A percentile compares a stretch with the other conserved stretches of the same genome.
These are phyloP conservation scores for Melanotaenia duboulayi DNA, from an alignment of 2,113 vertebrate species.

Conservation along the genomic window DNA sequence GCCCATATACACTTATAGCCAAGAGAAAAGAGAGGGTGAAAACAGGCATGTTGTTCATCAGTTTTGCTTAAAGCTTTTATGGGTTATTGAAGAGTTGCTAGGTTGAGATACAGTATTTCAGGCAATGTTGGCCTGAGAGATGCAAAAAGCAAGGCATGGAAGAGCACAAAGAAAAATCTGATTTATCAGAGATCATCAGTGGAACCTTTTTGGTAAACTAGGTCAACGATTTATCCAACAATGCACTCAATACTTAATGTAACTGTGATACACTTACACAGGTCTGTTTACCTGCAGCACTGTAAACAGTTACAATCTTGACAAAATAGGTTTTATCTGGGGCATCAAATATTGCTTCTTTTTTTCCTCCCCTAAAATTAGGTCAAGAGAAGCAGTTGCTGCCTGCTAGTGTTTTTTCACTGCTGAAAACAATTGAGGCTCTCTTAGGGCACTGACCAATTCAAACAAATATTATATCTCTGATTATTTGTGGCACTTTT, in stretches of 20 bases:
- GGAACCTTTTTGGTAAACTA: slow-evolving; percentile 25
- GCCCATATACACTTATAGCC: slow-evolving; percentile 19
- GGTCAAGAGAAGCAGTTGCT: slow-evolving; percentile 35
- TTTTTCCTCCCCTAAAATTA: background rate
- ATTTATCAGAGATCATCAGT: slow-evolving; percentile 1
- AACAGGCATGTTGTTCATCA: slow-evolving; percentile 18
- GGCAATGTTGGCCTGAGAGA: slow-evolving; percentile 5
- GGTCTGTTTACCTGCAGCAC: background rate
- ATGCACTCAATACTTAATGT: background rate
- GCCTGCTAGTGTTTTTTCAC: background rate
- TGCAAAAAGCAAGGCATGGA: background rate
- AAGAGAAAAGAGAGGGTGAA: slow-evolving; percentile 6
- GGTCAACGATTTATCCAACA: slow-evolving; percentile 42
- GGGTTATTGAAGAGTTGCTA: background rate
- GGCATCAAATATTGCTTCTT: slow-evolving; percentile 16
- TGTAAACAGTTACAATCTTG: slow-evolving; percentile 21
- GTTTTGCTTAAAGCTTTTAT: slow-evolving; percentile 14
- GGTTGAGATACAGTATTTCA: background rate
- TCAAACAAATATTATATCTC: background rate
- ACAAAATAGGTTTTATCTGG: slow-evolving; percentile 29
- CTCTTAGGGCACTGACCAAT: slow-evolving; percentile 16
- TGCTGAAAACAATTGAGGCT: slow-evolving; percentile 6
- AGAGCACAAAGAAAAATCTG: slow-evolving; percentile 23
- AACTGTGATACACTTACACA: slow-evolving; percentile 5
- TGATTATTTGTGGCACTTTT: slow-evolving; percentile 10